Base-by-base conservation (phyloP, 92 coral and sea anemone species). In the Zoanthus sansibaricus region DNA sequence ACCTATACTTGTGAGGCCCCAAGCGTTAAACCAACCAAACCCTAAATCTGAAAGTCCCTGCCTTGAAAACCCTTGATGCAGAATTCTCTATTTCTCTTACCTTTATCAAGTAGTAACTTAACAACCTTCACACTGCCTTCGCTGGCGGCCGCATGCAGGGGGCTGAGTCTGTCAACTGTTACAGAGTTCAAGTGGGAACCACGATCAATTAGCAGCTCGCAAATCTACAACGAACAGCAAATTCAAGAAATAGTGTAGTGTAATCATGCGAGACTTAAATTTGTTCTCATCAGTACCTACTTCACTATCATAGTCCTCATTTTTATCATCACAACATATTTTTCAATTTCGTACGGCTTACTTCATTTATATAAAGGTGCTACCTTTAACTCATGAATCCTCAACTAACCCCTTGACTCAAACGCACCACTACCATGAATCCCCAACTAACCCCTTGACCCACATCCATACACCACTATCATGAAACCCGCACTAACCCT, bases 111-210 rank as follows among this genome's bases (percentile, higher is more conserved):
- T 31, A 80, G 20, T 16, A 80, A 45, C 20, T 80, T 64, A 4
- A 66, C 59, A 45, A 80, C 20, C 3, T 16, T 45, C 21, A 66
- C 59, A 42, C 44, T 66, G 12, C 85, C 85, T 8, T 46, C 12
- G 18, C 12, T 66, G 17, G 85, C 74, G 1, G 85, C 85, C 45
- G 75, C 85, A 42, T 80, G 85, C 8, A 80, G 85, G 1, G 85
- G 75, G 20, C 42, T 80, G 44, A 20, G 44, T 30, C 85, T 72
- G 3, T 80, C 85, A 2, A 66, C 46, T 3, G 85, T 80, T 4
- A 71, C 16, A 5, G 85, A 52, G 62, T 66, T 74, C 13, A 80
- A 13, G 42, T 45, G 21, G 20, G 85, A 67, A 18, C 85, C 85
- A 44, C 66, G 75, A 6, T 80, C 85, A 21, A 80, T 58, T 30